Base-by-base conservation (phyloP, 2,888 invertebrate genomes). In the Ecliptopera silaceata region DNA sequence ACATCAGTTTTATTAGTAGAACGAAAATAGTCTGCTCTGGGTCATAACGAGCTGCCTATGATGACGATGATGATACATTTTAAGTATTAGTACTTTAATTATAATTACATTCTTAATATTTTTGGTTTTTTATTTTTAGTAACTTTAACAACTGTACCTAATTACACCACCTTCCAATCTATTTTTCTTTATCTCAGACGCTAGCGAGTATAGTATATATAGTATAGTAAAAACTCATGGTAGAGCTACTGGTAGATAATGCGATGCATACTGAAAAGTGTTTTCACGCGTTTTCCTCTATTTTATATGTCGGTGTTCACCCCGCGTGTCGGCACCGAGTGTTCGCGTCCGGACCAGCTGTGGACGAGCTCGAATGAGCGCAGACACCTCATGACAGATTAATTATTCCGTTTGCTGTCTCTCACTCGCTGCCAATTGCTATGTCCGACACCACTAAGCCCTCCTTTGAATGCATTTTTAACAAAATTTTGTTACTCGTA, bases 301-400 rank as follows among this genome's bases (percentile, higher is more conserved):
- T 58, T 53, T 53, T 58, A 45, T 57, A 48, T 58, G 53, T 58
- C 32, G 39, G 48, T 58, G 38, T 54, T 47, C 41, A 20, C 8
- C 10, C 17, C 39, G 38, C 44, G 50, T 57, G 47, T 45, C 46
- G 26, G 31, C 31, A 45, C 38, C 43, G 58, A 52, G 52, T 61
- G 49, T 53, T 49, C 20, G 56, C 42, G 50, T 39, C 57, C 68
- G 66, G 64, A 65, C 68, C 64, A 68, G 68, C 68, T 65, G 66
- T 61, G 68, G 66, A 69, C 66, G 64, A 52, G 54, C 63, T 53
- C 72, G 66, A 74, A 55, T 70, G 67, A 69, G 66, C 68, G 62
- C 72, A 67, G 77, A 78, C 74, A 76, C 72, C 75, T 74, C 78
- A 71, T 79, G 81, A 79, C 78, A 80, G 75, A 80, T 82, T 84